These are phyloP conservation scores for Penaeus vannamei DNA, from an alignment of 1,140 invertebrate species.

Conservation along the genomic window DNA sequence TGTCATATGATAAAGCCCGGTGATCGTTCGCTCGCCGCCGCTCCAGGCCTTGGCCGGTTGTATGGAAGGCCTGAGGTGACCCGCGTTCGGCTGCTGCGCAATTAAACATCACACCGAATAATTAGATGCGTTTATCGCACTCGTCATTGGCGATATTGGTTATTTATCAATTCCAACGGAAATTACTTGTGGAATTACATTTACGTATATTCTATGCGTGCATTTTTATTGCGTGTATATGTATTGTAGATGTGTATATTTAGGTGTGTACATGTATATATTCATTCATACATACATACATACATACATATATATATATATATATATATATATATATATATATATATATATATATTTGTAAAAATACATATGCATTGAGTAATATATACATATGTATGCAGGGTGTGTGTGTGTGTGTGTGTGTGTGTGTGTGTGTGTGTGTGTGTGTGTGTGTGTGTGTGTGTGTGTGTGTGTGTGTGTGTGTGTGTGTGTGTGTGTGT, in stretches of 20 bases:
- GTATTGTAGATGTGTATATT: background rate
- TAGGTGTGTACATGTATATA: background rate
- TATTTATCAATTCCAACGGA: too few relatives aligned
- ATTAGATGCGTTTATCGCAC: background rate
- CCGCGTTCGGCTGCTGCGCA: slow-evolving; percentile 3
- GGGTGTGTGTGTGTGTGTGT: background rate
- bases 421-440: background rate
- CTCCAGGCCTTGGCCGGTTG: background rate
- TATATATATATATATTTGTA: too few relatives aligned
- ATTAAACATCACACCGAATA: slow-evolving; percentile 26
- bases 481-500: background rate
- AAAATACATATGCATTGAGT: too few relatives aligned
- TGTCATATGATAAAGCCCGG: background rate
- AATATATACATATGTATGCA: background rate
- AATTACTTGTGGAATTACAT: too few relatives aligned
- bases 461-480: background rate
- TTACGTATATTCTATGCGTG: too few relatives aligned
- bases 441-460: background rate
- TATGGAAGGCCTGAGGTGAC: background rate
- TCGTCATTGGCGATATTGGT: background rate
- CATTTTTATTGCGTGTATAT: background rate
- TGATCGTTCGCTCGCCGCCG: slow-evolving; percentile 4
- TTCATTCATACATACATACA: background rate
- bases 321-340: background rate
- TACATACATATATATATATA: background rate